These are phyloP conservation scores for Drosophila leonis DNA, from an alignment of 2,888 invertebrate genomes.

Conservation along the genomic window DNA sequence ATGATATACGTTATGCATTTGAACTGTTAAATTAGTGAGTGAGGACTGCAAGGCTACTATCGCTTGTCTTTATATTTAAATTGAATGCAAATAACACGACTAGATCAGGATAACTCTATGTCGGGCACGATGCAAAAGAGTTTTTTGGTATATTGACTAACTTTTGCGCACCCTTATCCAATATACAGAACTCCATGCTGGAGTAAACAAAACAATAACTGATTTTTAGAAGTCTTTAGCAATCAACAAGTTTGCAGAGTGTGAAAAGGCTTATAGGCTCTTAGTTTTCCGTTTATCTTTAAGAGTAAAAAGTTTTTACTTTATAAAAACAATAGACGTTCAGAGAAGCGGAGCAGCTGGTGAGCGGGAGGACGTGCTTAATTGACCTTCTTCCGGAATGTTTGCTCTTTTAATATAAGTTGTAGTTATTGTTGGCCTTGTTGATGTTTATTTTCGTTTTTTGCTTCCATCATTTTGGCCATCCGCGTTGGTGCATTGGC, in stretches of 20 bases:
- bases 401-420: conserved; percentile 2
- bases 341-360: neutral
- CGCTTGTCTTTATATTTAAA: neutral
- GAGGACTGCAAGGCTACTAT: neutral
- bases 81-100: neutral
- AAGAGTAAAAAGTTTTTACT: neutral
- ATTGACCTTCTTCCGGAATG: neutral
- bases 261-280: conserved; percentile 5
- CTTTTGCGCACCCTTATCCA: neutral
- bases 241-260: conserved; percentile 1
- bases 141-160: neutral
- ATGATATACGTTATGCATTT: neutral
- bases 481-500: neutral
- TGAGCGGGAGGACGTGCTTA: neutral
- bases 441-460: neutral
- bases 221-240: neutral
- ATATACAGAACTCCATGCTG: neutral
- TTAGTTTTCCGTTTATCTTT: conserved; percentile 1
- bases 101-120: neutral
- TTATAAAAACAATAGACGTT: neutral
- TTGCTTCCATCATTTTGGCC: neutral
- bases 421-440: conserved; percentile 2
- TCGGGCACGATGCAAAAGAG: neutral
- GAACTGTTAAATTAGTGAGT: neutral
- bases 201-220: neutral